Percentiles rank a stretch among this genome's conserved stretches.
Evolutionary conservation across 2,888 invertebrate species (phyloP).

Genomic region (Melanophora roralis): DNA sequence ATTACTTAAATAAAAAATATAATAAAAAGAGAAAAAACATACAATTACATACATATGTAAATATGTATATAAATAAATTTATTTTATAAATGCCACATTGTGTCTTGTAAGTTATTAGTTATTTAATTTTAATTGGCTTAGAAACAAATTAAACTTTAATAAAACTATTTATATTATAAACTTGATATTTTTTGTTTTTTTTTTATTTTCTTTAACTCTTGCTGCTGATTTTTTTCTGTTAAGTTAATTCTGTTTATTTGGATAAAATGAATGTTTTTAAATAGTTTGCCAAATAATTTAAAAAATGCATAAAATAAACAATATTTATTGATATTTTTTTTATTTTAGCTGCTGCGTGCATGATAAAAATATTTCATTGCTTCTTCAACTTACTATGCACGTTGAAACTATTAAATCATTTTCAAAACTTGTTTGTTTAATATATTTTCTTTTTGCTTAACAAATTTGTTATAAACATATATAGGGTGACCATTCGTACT

Average conservation of each 20-base stretch:
- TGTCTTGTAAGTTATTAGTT: conserved; percentile 64
- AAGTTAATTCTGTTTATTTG: not conserved
- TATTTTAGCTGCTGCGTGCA: conserved; percentile 46
- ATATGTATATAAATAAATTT: not conserved
- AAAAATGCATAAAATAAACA: too few species aligned
- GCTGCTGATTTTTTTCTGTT: conserved; percentile 31
- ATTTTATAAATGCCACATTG: conserved; percentile 25
- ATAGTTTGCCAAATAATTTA: too few species aligned
- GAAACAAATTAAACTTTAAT: conserved; percentile 63
- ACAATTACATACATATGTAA: conserved; percentile 33
- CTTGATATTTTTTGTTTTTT: conserved; percentile 60
- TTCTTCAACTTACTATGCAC: conserved; percentile 32
- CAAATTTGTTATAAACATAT: too few species aligned
- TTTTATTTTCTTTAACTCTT: conserved; percentile 41
- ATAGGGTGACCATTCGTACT: too few species aligned
- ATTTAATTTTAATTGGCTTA: conserved; percentile 65
- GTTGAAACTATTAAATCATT: conserved; percentile 3
- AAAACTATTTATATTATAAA: conserved; percentile 63
- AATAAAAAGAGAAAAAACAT: conserved; percentile 49
- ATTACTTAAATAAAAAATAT: conserved; percentile 27
- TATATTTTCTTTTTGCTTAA: too few species aligned
- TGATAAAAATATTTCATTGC: conserved; percentile 14
- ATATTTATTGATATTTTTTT: conserved; percentile 44
- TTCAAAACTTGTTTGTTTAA: not conserved
- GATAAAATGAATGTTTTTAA: too few species aligned